phyloP scores from a whole-genome alignment of 2,888 invertebrate species.

The Cactoblastis cactorum region DNA sequence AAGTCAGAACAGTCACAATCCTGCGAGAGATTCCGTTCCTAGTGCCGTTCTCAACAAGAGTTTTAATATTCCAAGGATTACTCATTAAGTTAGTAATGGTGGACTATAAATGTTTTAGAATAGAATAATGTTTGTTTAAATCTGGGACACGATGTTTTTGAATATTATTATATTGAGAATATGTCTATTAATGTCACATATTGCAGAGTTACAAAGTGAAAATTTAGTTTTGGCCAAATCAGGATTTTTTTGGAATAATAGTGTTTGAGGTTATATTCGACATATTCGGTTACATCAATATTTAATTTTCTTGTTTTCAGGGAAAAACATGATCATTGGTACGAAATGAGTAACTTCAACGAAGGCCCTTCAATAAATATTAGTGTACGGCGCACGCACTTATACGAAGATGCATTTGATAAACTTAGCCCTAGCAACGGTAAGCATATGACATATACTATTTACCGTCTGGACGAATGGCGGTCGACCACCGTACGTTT shows the following conservation, averaged over 20 bases:
- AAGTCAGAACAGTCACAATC: constrained; percentile 92
- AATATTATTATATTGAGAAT: too few species aligned
- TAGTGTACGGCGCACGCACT: constrained; percentile 90
- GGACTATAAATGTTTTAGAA: too few species aligned
- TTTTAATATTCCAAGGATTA: constrained; percentile 89
- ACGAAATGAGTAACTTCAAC: constrained; percentile 85
- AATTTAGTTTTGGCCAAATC: too few species aligned
- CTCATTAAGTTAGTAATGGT: constrained; percentile 63
- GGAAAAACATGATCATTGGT: constrained; percentile 86
- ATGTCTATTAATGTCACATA: too few species aligned
- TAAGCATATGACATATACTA: constrained; percentile 53
- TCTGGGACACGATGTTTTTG: too few species aligned
- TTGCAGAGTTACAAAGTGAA: too few species aligned
- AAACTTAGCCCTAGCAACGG: constrained; percentile 94
- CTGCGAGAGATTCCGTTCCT: constrained; percentile 96
- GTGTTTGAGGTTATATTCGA: too few species aligned
- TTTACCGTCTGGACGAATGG: too few species aligned
- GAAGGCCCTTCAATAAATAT: constrained; percentile 88
- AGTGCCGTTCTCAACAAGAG: constrained; percentile 93
- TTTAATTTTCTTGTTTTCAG: constrained; percentile 33
- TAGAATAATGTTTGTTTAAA: too few species aligned
- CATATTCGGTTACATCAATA: too few species aligned
- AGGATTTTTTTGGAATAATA: too few species aligned
- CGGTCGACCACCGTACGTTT: too few species aligned
- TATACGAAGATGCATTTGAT: constrained; percentile 99